Percentiles rank a stretch among this genome's conserved stretches.
phyloP scores from a whole-genome alignment of 2,113 vertebrate genomes.

The Meles meles region DNA sequence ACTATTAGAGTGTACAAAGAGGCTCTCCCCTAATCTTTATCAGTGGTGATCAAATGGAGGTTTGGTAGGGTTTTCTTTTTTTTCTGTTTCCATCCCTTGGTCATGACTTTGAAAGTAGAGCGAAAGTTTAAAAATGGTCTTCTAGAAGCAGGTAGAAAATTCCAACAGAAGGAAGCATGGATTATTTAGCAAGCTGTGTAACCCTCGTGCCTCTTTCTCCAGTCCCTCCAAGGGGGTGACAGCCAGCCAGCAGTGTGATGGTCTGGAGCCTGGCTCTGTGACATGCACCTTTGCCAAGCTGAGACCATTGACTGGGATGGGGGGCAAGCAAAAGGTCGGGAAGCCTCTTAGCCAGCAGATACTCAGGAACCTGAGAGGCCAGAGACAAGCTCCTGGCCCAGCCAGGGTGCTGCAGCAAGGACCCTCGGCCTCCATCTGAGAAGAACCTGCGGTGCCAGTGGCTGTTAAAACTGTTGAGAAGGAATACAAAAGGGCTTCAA shows the following conservation, averaged over 20 bases:
- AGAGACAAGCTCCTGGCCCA: not conserved
- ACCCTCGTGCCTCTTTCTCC: not conserved
- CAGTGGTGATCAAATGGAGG: not conserved
- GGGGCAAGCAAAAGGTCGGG: slow-evolving; percentile 8
- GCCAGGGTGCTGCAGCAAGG: not conserved
- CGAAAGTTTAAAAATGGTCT: not conserved
- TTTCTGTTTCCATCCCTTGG: not conserved
- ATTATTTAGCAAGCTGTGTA: not conserved
- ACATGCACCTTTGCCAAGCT: not conserved
- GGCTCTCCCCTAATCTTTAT: slow-evolving; percentile 42
- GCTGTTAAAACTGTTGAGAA: not conserved
- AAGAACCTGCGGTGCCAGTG: not conserved
- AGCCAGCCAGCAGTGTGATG: fast-evolving
- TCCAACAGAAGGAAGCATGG: not conserved
- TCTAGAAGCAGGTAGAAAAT: slow-evolving; percentile 41
- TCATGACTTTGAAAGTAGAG: slow-evolving; percentile 1
- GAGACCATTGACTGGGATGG: not conserved
- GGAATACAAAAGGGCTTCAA: not conserved
- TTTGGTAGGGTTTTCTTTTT: not conserved
- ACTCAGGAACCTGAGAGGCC: not conserved
- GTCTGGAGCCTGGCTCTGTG: not conserved
- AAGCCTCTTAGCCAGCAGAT: not conserved
- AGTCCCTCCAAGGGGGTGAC: not conserved
- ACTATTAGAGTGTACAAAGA: slow-evolving; percentile 52
- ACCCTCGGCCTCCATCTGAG: not conserved